Evolutionary conservation across 2,888 invertebrate species (phyloP).

Genomic region (Pseudanteris insignis): DNA sequence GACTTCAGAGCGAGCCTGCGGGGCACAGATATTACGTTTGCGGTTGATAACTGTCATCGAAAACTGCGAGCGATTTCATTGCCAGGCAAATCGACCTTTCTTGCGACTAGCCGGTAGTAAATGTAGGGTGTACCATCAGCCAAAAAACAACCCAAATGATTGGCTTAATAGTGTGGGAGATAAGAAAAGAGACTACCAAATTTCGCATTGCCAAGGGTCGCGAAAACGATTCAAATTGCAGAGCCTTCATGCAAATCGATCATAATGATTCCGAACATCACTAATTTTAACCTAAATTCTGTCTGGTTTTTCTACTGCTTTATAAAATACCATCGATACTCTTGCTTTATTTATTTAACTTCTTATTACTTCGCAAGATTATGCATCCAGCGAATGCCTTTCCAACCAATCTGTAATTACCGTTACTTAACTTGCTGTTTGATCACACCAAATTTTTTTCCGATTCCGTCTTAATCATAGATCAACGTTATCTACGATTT

Average conservation of each 20-base stretch:
- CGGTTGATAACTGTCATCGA: constrained; percentile 63
- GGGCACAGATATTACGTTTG: constrained; percentile 63
- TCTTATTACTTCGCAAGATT: not conserved
- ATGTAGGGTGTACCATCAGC: constrained; percentile 56
- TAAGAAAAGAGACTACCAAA: constrained; percentile 34
- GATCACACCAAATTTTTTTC: constrained; percentile 1
- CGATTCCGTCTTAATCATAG: too few species aligned
- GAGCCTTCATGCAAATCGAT: constrained; percentile 60
- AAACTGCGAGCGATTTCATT: constrained; percentile 57
- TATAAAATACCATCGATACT: constrained; percentile 1
- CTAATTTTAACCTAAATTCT: constrained; percentile 13
- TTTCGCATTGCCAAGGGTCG: constrained; percentile 47
- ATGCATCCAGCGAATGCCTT: constrained; percentile 3
- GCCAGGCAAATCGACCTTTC: constrained; percentile 60
- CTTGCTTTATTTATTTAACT: constrained; percentile 6
- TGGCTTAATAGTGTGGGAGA: constrained; percentile 39
- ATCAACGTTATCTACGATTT: too few species aligned
- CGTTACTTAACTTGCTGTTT: not conserved
- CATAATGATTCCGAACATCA: constrained; percentile 25
- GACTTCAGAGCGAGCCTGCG: constrained; percentile 49
- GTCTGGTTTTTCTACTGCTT: not conserved
- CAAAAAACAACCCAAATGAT: constrained; percentile 23
- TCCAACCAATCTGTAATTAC: constrained; percentile 4
- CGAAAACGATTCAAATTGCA: constrained; percentile 58
- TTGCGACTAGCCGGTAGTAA: constrained; percentile 66